Evolutionary conservation across 2,113 vertebrate genomes (phyloP).

Genomic region (Corynorhinus townsendii): DNA sequence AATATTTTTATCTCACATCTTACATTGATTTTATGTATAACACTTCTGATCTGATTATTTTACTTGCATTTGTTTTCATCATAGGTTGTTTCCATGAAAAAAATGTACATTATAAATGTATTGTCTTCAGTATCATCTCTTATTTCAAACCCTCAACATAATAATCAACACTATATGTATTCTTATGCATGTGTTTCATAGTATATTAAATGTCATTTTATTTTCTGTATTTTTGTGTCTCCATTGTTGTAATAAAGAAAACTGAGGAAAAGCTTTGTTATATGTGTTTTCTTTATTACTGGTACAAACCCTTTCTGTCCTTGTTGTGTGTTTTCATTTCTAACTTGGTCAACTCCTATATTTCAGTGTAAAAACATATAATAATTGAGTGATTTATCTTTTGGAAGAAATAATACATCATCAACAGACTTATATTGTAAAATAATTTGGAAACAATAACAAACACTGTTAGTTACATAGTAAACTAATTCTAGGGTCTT

Average conservation of each 20-base stretch:
- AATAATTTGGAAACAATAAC: neutral
- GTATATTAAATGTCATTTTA: slow-evolving; percentile 71
- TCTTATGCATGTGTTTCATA: slow-evolving; percentile 69
- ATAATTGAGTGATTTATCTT: neutral
- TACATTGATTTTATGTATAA: slow-evolving; percentile 28
- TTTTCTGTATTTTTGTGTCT: slow-evolving; percentile 75
- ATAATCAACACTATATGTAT: slow-evolving; percentile 74
- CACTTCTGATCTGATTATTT: slow-evolving; percentile 37
- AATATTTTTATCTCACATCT: slow-evolving; percentile 45
- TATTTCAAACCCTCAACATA: slow-evolving; percentile 60
- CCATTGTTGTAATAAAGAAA: slow-evolving; percentile 83
- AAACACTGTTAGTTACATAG: neutral
- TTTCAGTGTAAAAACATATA: neutral
- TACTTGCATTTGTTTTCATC: slow-evolving; percentile 63
- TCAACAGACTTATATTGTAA: neutral
- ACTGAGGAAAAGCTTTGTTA: slow-evolving; percentile 74
- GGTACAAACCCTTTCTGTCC: slow-evolving; percentile 29
- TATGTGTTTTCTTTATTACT: slow-evolving; percentile 80
- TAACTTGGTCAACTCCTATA: slow-evolving; percentile 20
- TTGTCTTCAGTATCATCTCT: slow-evolving; percentile 66
- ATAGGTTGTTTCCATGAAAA: slow-evolving; percentile 52
- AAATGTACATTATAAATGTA: slow-evolving; percentile 57
- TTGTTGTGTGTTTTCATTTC: slow-evolving; percentile 45
- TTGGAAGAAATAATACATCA: neutral
- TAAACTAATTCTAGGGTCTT: neutral